A percentile compares a stretch with the other conserved stretches of the same genome.
Conservation (phyloP, 1,140 invertebrate genomes). For the Stegodyphus mimosarum region DNA sequence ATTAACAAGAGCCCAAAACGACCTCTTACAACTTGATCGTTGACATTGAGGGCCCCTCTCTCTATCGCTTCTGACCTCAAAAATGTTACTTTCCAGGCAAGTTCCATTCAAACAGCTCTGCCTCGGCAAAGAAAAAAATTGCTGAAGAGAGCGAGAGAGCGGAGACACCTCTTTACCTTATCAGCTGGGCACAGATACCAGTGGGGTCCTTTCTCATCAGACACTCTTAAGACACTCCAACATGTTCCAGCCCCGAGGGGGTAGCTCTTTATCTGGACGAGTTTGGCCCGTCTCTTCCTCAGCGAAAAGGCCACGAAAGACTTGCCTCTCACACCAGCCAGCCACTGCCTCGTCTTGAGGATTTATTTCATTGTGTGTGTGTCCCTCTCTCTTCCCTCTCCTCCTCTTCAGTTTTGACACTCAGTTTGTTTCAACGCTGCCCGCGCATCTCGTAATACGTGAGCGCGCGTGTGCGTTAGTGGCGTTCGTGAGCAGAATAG, state of each 20-base stretch:
- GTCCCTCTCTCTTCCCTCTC: neutral
- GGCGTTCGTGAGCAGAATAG: too few species aligned
- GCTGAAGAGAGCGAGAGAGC: neutral
- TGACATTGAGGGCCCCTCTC: neutral
- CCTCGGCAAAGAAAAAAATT: neutral
- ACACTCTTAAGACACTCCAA: conserved; percentile 28
- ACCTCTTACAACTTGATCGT: neutral
- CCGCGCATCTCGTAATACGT: neutral
- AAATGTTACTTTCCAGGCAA: too few species aligned
- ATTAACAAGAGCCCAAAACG: neutral
- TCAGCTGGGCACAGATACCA: conserved; percentile 20
- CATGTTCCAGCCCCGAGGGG: conserved; percentile 9
- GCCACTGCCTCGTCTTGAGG: neutral
- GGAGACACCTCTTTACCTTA: conserved; percentile 30
- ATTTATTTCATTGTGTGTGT: conserved; percentile 3
- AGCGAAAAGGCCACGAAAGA: neutral
- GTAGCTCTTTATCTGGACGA: conserved; percentile 23
- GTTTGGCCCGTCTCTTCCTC: conserved; percentile 14
- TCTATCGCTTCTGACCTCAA: too few species aligned
- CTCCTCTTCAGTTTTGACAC: conserved; percentile 8
- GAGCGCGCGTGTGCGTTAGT: neutral
- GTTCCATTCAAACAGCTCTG: too few species aligned
- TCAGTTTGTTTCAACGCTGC: neutral
- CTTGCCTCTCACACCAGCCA: conserved; percentile 8
- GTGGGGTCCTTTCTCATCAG: conserved; percentile 33